Evolutionary conservation across 2,797 vertebrate genomes (phyloP).

Genomic region (Fistularia tabacaria): DNA sequence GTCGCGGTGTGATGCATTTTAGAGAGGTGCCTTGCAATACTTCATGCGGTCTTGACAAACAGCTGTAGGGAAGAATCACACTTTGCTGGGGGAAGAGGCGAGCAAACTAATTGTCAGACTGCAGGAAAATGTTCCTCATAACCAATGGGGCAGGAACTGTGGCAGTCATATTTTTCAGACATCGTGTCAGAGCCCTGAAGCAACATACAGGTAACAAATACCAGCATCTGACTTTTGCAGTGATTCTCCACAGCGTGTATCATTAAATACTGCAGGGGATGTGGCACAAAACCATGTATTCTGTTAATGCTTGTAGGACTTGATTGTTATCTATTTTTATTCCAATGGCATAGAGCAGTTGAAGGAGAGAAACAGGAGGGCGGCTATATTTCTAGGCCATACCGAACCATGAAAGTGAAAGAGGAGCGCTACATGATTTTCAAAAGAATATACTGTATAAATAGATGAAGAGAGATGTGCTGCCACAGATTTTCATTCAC

Average conservation of each 20-base stretch:
- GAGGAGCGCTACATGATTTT: conserved; percentile 29
- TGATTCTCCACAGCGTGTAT: neutral
- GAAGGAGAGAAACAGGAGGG: conserved; percentile 12
- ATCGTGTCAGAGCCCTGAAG: conserved; percentile 18
- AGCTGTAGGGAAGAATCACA: conserved; percentile 33
- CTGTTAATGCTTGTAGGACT: conserved; percentile 19
- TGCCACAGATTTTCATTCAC: conserved; percentile 21
- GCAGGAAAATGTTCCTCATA: conserved; percentile 55
- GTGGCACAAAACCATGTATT: conserved; percentile 1
- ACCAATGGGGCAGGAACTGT: conserved; percentile 59
- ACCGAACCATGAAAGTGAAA: conserved; percentile 19
- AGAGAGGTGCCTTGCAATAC: too few relatives aligned
- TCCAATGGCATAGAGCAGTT: conserved; percentile 15
- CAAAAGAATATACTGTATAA: conserved; percentile 49
- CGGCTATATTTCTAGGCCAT: conserved; percentile 6
- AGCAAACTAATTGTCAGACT: conserved; percentile 45
- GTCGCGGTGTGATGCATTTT: too few relatives aligned
- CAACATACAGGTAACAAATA: conserved; percentile 51
- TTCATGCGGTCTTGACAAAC: conserved; percentile 45
- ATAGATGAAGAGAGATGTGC: conserved; percentile 40
- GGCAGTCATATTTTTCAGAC: conserved; percentile 11
- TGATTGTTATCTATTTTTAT: conserved; percentile 28
- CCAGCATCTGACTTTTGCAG: conserved; percentile 13
- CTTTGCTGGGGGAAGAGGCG: conserved; percentile 15
- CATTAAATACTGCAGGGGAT: conserved; percentile 10